A percentile compares a stretch with the other conserved stretches of the same genome.
phyloP scores from a whole-genome alignment of 2,797 vertebrate genomes.

The Oreortyx pictus region DNA sequence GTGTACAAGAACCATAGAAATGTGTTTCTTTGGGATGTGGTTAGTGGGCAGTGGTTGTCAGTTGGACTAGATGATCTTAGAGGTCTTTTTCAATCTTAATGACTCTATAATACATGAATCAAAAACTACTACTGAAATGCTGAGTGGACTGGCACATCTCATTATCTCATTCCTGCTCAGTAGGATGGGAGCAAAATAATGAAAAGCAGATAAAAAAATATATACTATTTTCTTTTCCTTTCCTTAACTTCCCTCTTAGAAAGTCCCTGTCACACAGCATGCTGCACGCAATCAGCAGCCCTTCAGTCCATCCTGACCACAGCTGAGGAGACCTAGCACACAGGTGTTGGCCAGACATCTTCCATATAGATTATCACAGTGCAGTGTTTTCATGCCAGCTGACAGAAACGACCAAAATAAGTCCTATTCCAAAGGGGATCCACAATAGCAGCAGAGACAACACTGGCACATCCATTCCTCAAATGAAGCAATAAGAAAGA shows the following conservation, averaged over 20 bases:
- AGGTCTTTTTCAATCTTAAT: too few relatives aligned
- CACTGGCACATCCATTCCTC: not conserved
- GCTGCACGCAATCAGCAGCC: not conserved
- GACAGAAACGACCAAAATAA: constrained; percentile 65
- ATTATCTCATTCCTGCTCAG: not conserved
- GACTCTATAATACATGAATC: too few relatives aligned
- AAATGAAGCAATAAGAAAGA: not conserved
- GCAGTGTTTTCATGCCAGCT: constrained; percentile 18
- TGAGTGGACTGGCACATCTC: not conserved
- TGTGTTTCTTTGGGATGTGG: too few relatives aligned
- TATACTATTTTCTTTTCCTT: not conserved
- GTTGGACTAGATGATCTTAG: too few relatives aligned
- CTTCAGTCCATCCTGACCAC: not conserved
- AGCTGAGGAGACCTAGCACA: constrained; percentile 47
- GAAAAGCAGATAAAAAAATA: not conserved
- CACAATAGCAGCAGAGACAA: not conserved
- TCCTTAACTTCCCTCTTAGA: not conserved
- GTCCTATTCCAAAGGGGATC: constrained; percentile 62
- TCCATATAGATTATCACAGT: constrained; percentile 2
- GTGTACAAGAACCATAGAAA: too few relatives aligned
- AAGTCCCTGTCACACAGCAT: rapidly evolving
- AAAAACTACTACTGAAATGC: not conserved
- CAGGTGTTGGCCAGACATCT: not conserved
- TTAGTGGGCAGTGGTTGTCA: too few relatives aligned
- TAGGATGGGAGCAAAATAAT: not conserved